Evolutionary conservation across 2,113 vertebrate species (phyloP), one percentile per base, ranked within the genome.

Genomic region (Lepus timidus): DNA sequence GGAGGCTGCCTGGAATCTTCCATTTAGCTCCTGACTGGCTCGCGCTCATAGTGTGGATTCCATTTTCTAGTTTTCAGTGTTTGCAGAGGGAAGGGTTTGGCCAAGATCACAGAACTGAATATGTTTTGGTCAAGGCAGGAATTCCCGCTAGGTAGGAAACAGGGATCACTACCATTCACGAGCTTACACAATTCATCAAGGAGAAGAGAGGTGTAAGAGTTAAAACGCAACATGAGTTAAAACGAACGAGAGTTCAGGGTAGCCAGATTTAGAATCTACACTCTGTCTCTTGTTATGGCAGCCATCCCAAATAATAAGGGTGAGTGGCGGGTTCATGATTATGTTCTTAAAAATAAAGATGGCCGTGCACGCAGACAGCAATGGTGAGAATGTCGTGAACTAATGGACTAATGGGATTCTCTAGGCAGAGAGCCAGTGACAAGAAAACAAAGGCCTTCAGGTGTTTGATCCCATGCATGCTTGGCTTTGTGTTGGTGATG

Each of bases 401-500:
- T 76, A 62, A 29, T 31, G 71, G 4, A 87, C 1, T 61, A 14
- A 82, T 49, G 52, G 5, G 33, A 49, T 84, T 89, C 31, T 78
- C 31, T 78, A 22, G 4, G 44, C 68, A 10, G 49, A 76, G 49
- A 29, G 49, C 33, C 23, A 52, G 12, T 36, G 39, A 68, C 44
- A n/a, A 68, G 44, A 36, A 39, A 68, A 39, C 4, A 2, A 52
- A 68, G 31, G 44, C 33, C 17, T 70, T 55, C 33, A 92, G 3
- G 29, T 65, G 65, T 73, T 65, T 14, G 79, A 79, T 52, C 55
- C n/a, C 6, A 19, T 58, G 33, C 9, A 25, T 81, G 58, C 33
- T 67, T 91, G 89, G 31, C 33, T 75, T 82, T n/a, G 49, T 51
- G 51, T 20, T 91, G 76, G 61, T 86, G 75, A 67, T 82, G 68